Base-by-base conservation (phyloP, 1,140 invertebrate species). In the Atta texana region DNA sequence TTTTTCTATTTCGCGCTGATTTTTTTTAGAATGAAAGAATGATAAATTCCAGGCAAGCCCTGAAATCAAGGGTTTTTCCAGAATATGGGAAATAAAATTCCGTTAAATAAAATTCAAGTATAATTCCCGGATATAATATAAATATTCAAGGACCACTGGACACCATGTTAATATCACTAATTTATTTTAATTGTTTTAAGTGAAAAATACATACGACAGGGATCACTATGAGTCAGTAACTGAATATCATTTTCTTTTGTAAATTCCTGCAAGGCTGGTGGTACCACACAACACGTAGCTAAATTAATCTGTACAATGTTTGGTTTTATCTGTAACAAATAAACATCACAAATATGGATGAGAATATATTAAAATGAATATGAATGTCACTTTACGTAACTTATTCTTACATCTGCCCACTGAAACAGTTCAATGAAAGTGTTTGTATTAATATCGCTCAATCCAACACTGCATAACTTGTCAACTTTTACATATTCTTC, bases 241-340 rank as follows among this genome's bases (percentile, higher is more conserved):
- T 99, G 98, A 69, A 99, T 97, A 90, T 98, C 97, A 92, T 99
- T 97, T 89, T 98, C 96, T 92, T 98, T 98, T 77, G 98, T 98
- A 95, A 98, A 99, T 75, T 97, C 96, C 93, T 98, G 97, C 80
- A 99, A 96, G 14, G 97, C 97, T 28, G 98, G 97, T 16, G 99
- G 98, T 84, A 99, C 99, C 4, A 99, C 98, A 96, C 99, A 99
- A 94, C 99, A 99, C 3, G 97, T 98, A 1, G 98, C 97, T 69
- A 99, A 96, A 95, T 99, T 99, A 86, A 99, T 99, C 96, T 99
- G 99, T 87, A 99, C 97, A 81, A 99, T 98, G 88, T 96, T 97
- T 21, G 99, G 99, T 91, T 98, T 98, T 1, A 98, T 93, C 96
- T 97, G 87, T 18, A 76, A 86, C 87, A 88, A 69, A 72, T 72